Evolutionary conservation across 2,888 invertebrate species (phyloP).

Genomic region (Acheta domesticus): DNA sequence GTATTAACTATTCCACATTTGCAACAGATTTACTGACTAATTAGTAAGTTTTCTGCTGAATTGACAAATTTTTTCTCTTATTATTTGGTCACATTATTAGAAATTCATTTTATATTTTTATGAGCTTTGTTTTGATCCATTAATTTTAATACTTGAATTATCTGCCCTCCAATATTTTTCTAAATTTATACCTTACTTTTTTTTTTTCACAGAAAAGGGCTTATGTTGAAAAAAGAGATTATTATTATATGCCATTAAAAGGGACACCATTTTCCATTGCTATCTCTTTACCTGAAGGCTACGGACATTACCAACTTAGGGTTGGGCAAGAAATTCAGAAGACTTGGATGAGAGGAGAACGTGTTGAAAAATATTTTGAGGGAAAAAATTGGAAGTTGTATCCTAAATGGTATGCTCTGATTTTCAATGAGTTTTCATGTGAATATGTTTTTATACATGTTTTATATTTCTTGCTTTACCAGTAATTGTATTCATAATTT

Average conservation of each 20-base stretch:
- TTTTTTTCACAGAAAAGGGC: slow-evolving; percentile 62
- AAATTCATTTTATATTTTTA: too few species aligned
- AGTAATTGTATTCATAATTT: too few species aligned
- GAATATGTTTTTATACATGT: not conserved
- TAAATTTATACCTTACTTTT: not conserved
- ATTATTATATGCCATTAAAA: slow-evolving; percentile 76
- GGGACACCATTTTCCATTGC: slow-evolving; percentile 85
- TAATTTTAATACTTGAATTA: too few species aligned
- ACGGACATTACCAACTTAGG: slow-evolving; percentile 71
- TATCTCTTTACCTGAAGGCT: slow-evolving; percentile 74
- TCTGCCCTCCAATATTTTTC: too few species aligned
- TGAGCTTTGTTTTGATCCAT: too few species aligned
- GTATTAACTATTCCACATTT: too few species aligned
- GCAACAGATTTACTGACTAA: too few species aligned
- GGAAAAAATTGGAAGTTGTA: slow-evolving; percentile 75
- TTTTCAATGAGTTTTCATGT: not conserved
- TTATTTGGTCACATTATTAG: too few species aligned
- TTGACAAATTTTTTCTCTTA: too few species aligned
- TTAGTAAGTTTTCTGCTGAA: too few species aligned
- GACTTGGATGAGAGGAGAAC: slow-evolving; percentile 30
- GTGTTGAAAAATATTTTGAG: slow-evolving; percentile 65
- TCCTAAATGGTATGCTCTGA: slow-evolving; percentile 68
- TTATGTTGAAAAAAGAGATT: slow-evolving; percentile 73
- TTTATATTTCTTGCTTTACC: too few species aligned
- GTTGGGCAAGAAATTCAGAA: slow-evolving; percentile 60